phyloP scores from a whole-genome alignment of 2,113 vertebrate species.

The Rhombomys opimus region DNA sequence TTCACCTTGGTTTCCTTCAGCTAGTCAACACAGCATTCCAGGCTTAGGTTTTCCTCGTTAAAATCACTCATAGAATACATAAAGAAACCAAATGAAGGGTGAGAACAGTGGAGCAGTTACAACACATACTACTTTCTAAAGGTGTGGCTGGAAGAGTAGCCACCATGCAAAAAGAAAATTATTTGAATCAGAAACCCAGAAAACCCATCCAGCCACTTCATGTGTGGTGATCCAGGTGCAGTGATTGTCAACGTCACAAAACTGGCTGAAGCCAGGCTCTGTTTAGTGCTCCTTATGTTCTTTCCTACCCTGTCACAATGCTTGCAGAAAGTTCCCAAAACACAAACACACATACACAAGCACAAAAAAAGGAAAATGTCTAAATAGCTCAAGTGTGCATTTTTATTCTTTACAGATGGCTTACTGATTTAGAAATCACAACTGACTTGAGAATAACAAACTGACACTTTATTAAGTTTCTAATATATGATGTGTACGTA shows the following conservation, averaged over 20 bases:
- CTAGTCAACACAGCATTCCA: not conserved
- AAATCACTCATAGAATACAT: not conserved
- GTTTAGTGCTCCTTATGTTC: not conserved
- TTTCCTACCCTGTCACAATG: not conserved
- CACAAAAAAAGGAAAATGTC: not conserved
- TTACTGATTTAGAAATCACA: constrained; percentile 53
- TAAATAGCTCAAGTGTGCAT: constrained; percentile 42
- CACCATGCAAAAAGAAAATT: not conserved
- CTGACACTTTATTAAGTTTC: constrained; percentile 33
- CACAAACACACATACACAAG: not conserved
- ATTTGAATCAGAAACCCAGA: not conserved
- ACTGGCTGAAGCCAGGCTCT: not conserved
- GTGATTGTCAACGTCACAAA: not conserved
- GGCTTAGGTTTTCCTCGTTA: not conserved
- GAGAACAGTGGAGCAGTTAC: not conserved
- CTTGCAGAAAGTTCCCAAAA: constrained; percentile 26
- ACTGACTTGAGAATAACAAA: constrained; percentile 39
- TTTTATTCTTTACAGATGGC: constrained; percentile 26
- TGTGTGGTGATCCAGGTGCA: not conserved
- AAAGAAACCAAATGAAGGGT: constrained; percentile 37
- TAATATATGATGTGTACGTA: constrained; percentile 7
- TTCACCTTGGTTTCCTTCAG: not conserved
- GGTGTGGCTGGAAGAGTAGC: not conserved
- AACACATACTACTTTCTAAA: not conserved
- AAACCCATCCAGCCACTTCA: constrained; percentile 37